Evolutionary conservation across 2,797 vertebrate species (phyloP).

Genomic region (Calcarius lapponicus): DNA sequence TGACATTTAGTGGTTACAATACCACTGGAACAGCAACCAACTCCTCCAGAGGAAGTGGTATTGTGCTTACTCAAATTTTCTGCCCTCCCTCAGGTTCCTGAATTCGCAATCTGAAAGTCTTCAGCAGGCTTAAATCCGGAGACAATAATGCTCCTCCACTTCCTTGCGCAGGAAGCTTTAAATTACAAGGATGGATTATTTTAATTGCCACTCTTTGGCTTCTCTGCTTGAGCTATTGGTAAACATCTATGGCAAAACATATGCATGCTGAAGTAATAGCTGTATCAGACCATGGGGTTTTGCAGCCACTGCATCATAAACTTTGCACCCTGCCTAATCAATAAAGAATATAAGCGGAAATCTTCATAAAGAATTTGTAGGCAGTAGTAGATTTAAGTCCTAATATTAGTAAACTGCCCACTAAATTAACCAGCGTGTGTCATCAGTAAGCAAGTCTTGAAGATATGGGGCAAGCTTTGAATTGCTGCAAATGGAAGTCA

Average conservation of each 20-base stretch:
- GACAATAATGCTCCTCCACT: conserved; percentile 59
- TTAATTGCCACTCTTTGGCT: conserved; percentile 71
- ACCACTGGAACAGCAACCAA: conserved; percentile 61
- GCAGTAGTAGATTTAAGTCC: background rate
- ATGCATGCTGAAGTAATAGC: background rate
- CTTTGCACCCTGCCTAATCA: background rate
- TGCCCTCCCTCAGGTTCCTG: conserved; percentile 53
- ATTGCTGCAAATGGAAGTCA: background rate
- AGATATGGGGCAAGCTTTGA: background rate
- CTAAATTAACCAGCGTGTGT: background rate
- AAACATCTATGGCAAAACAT: conserved; percentile 54
- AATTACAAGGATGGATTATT: conserved; percentile 74
- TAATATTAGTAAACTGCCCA: background rate
- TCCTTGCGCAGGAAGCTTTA: conserved; percentile 76
- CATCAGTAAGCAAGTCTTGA: background rate
- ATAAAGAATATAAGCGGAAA: background rate
- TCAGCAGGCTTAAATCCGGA: conserved; percentile 40
- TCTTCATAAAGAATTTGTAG: background rate
- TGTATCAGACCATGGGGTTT: background rate
- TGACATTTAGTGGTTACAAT: conserved; percentile 66
- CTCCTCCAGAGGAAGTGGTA: conserved; percentile 63
- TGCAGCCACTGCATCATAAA: background rate
- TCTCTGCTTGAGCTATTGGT: conserved; percentile 58
- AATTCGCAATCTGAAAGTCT: conserved; percentile 54
- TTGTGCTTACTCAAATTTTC: conserved; percentile 47